These are phyloP conservation scores for Origma solitaria DNA, from an alignment of 2,113 vertebrate genomes.

Conservation along the genomic window DNA sequence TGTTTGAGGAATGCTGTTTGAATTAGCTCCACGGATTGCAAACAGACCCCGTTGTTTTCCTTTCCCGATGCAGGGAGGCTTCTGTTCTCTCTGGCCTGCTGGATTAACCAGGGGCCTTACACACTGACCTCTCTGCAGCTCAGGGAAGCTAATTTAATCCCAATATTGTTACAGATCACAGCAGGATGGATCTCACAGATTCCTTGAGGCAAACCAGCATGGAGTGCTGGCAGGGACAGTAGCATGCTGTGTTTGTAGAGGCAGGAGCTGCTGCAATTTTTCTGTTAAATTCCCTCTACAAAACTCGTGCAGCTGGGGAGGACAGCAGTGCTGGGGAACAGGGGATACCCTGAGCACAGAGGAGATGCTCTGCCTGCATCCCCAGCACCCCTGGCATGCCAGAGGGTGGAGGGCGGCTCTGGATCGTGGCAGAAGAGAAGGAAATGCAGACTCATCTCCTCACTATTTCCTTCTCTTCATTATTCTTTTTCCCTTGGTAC, in stretches of 20 bases:
- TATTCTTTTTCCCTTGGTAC: neutral
- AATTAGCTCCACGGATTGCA: conserved; percentile 60
- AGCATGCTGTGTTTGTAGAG: neutral
- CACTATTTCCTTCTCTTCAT: accelerated
- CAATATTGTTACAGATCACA: conserved; percentile 60
- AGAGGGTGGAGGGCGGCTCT: neutral
- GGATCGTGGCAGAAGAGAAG: neutral
- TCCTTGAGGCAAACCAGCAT: conserved; percentile 40
- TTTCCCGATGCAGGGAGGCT: conserved; percentile 58
- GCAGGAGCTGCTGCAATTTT: neutral
- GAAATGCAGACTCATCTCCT: neutral
- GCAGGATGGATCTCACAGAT: conserved; percentile 43
- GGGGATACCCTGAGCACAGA: neutral
- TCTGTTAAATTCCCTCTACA: neutral
- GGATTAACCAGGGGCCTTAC: conserved; percentile 56
- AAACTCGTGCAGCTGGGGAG: neutral
- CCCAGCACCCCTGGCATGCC: neutral
- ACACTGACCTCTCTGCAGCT: conserved; percentile 54
- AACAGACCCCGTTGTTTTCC: conserved; percentile 63
- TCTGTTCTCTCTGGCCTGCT: conserved; percentile 55
- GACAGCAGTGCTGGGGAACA: neutral
- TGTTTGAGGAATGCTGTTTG: conserved; percentile 63
- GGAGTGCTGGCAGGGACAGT: neutral
- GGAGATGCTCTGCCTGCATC: neutral
- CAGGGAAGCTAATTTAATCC: conserved; percentile 64